Base-by-base conservation (phyloP, 1,140 invertebrate genomes). In the Papilio glaucus region DNA sequence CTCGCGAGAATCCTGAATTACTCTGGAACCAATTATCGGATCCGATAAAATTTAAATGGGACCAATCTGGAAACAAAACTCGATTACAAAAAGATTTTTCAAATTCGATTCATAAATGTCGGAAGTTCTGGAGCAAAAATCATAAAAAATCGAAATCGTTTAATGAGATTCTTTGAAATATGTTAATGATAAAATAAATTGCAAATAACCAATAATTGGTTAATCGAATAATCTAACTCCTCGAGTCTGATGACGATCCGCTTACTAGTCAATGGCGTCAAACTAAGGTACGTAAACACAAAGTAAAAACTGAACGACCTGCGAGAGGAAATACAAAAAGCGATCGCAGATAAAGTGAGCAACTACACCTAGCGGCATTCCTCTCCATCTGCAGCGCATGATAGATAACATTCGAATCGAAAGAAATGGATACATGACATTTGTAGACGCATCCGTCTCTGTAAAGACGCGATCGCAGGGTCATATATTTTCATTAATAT, bases 401-500 rank as follows among this genome's bases (percentile, higher is more conserved):
- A 69, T 69, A 53, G 67, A 69, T 69, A 69, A 69, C 67, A 69
- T 49, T 53, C 67, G 67, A 69, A 69, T 69, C 67, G 13, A 69
- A 69, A 69, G 67, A 69, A 69, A 69, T 69, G 67, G 67, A 69
- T 69, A 69, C 67, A 33, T 69, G 67, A 69, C 67, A 69, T 69
- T 69, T 49, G 67, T 69, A 26, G 67, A 53, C 67, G 67, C 42
- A 69, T 69, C 67, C 67, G 67, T 69, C 67, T 68, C 10, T 68
- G 65, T 45, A 45, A 68, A 21, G 65, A 42, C 24, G 65, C 65
- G 65, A 12, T n/a, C 65, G 45, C 39, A 45, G 2, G n/a, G n/a
- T 62, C 60, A 62, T 29, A 67, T 33, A 15, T 67, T 67, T 24
- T 42, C 12, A 42, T 41, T 21, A 67, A 42, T 67, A 67, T 42